Evolutionary conservation across 2,888 invertebrate genomes (phyloP).

Genomic region (Tachina lurida): DNA sequence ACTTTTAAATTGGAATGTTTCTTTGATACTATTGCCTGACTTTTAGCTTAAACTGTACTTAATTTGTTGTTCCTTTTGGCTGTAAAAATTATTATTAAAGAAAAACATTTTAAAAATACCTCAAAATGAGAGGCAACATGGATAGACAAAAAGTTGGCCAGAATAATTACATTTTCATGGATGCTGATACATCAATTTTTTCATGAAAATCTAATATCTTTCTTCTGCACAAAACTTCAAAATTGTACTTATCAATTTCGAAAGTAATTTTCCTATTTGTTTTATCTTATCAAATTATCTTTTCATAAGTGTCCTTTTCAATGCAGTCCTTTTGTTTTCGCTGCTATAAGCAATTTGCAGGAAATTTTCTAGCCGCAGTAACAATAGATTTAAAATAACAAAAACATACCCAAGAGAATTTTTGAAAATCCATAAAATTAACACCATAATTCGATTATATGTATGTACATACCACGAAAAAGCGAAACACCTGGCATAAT

Average conservation of each 20-base stretch:
- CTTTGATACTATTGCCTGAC: too few species aligned
- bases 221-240: not conserved
- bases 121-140: too few species aligned
- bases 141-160: too few species aligned
- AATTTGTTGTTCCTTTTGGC: too few species aligned
- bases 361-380: not conserved
- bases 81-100: too few species aligned
- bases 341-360: not conserved
- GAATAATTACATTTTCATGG: too few species aligned
- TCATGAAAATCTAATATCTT: too few species aligned
- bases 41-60: too few species aligned
- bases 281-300: not conserved
- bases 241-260: not conserved
- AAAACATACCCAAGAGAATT: not conserved
- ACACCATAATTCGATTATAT: constrained; percentile 26
- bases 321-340: not conserved
- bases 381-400: not conserved
- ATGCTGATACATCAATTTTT: too few species aligned
- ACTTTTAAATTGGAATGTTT: too few species aligned
- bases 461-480: constrained; percentile 4
- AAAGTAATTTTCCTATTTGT: not conserved
- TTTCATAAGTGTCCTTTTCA: not conserved
- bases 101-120: too few species aligned
- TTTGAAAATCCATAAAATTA: not conserved
- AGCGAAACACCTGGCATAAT: constrained; percentile 20